Evolutionary conservation across 2,797 vertebrate species (phyloP).

Genomic region (Phrynocephalus guinanensis): DNA sequence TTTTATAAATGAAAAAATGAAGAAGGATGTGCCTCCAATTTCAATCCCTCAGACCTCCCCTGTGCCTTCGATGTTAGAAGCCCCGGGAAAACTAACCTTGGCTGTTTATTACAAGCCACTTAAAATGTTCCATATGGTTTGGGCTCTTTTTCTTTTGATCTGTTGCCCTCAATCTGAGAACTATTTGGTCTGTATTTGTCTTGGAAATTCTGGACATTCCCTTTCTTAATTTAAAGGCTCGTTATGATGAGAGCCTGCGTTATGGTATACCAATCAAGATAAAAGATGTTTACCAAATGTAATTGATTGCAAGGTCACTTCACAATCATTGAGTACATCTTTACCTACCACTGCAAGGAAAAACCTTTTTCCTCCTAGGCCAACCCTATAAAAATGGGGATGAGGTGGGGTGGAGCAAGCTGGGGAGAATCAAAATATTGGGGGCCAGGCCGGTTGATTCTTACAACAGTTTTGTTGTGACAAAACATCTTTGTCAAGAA

Average conservation of each 20-base stretch:
- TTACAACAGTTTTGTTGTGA: background rate
- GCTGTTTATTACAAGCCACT: background rate
- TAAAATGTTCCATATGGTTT: background rate
- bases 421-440: background rate
- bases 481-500: background rate
- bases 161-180: background rate
- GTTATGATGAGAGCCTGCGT: background rate
- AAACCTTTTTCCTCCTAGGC: background rate
- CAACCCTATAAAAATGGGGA: background rate
- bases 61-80: background rate
- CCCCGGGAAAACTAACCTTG: background rate
- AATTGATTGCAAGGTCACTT: background rate
- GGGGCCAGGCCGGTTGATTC: background rate
- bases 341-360: background rate
- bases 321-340: background rate
- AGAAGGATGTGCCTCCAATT: background rate
- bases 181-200: background rate
- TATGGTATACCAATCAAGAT: background rate
- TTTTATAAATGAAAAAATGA: background rate
- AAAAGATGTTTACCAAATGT: background rate
- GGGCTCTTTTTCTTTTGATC: background rate
- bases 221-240: background rate
- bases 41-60: background rate
- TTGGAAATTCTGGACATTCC: background rate
- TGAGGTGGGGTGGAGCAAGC: too few relatives aligned